These are phyloP conservation scores for Scarus forsteni DNA, from an alignment of 2,797 vertebrate species.

Conservation along the genomic window DNA sequence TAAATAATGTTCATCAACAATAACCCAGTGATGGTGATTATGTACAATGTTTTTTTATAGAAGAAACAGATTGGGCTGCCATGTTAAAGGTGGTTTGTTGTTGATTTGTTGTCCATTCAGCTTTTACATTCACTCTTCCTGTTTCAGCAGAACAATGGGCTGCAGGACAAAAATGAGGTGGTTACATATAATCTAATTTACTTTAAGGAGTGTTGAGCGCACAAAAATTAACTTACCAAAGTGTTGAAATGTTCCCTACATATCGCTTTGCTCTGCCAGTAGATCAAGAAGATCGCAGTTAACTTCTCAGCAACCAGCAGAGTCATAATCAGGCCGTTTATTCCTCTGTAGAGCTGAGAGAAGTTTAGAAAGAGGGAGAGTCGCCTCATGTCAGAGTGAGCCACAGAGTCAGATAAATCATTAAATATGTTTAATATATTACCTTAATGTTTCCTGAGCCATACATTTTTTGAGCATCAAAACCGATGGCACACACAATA, in stretches of 20 bases:
- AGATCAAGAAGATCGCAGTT: conserved; percentile 68
- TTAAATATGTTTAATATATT: background rate
- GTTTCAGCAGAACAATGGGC: conserved; percentile 80
- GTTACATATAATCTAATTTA: background rate
- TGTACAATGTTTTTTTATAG: background rate
- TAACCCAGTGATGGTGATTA: background rate
- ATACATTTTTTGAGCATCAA: too few relatives aligned
- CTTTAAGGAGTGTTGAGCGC: background rate
- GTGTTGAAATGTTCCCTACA: conserved; percentile 82
- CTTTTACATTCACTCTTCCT: conserved; percentile 45
- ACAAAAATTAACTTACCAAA: conserved; percentile 70
- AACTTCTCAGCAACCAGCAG: conserved; percentile 67
- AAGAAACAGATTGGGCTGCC: background rate
- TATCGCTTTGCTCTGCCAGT: conserved; percentile 82
- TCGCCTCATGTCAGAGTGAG: background rate
- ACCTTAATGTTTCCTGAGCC: background rate
- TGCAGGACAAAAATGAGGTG: conserved; percentile 47
- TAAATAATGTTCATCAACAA: background rate
- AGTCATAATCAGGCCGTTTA: conserved; percentile 22
- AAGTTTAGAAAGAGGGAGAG: background rate
- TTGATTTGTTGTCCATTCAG: background rate
- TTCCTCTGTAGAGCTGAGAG: background rate
- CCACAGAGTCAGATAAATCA: too few relatives aligned
- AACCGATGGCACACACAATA: background rate
- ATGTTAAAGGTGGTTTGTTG: background rate